These are phyloP conservation scores for Temnothorax curvispinosus DNA, from an alignment of 1,140 invertebrate genomes.

Conservation along the genomic window DNA sequence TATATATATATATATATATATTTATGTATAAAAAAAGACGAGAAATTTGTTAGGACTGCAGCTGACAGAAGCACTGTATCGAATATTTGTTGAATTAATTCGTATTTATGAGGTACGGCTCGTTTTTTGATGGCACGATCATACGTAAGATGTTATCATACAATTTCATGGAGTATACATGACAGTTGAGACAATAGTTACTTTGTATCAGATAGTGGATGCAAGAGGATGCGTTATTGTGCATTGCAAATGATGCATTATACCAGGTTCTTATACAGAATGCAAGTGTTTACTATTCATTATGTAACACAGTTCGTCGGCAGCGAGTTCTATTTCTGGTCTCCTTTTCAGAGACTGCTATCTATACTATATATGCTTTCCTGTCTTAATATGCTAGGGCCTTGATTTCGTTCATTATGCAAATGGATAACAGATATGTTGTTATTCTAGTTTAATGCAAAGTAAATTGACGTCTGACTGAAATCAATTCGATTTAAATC, in stretches of 20 bases:
- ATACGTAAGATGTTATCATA: neutral
- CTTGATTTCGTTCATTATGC: neutral
- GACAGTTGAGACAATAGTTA: conserved; percentile 1
- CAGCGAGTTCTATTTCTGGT: conserved; percentile 82
- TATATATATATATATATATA: too few relatives aligned
- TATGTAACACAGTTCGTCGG: conserved; percentile 64
- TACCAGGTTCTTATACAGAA: conserved; percentile 26
- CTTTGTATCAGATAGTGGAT: neutral
- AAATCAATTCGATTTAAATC: neutral
- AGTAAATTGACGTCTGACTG: neutral
- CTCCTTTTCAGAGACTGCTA: conserved; percentile 72
- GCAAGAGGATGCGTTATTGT: neutral
- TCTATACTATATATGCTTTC: conserved; percentile 51
- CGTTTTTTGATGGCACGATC: neutral
- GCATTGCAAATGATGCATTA: conserved; percentile 1
- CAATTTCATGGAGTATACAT: neutral
- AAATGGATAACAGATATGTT: neutral
- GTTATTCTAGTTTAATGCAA: neutral
- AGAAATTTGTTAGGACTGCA: neutral
- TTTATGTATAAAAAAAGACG: neutral
- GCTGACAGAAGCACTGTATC: neutral
- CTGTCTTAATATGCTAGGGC: conserved; percentile 3
- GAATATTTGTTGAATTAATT: neutral
- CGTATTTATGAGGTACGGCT: neutral
- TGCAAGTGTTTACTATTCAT: conserved; percentile 63